Evolutionary conservation across 2,888 invertebrate species (phyloP), one percentile per base, ranked within the genome.

Genomic region (Drosophila limbata): DNA sequence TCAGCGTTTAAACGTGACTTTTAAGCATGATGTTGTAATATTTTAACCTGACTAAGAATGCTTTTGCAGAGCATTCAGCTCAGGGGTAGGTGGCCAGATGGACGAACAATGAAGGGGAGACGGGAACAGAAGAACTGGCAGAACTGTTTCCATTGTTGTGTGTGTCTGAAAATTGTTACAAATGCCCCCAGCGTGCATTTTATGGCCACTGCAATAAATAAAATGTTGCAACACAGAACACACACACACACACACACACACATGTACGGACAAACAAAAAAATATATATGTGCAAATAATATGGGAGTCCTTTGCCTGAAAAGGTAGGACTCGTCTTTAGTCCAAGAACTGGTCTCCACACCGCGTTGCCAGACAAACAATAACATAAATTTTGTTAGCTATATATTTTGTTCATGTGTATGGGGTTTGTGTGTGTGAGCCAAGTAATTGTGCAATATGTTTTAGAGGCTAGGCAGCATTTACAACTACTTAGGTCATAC

Each of bases 11-110:
- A 89, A 89, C 89, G 89, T 89, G 89, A 89, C 89, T 89, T 79
- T 83, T 83, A 81, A 89, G 89, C 89, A 88, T 88, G 89, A 90
- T 88, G 90, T 81, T 88, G 89, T 85, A 89, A 89, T 89, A 88
- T 89, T 86, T 86, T 86, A 86, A 86, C 88, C 77, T 79, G 88
- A 84, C 85, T 85, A 88, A 85, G 87, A 87, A 79, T 71, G 57
- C 52, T 64, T 45, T 15, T 42, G 55, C 19, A 10, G 31, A 55
- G 53, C 19, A 51, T 53, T 53, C 53, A 59, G 50, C 71, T 62
- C 48, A 57, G 15, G 25, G 42, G 35, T 17, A 28, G 39, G 28
- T 35, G 56, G 47, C 25, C 33, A 63, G n/a, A 21, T 50, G 61
- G 17, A 17, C 48, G 45, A 50, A 21, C 40, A 37, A 25, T 37